Evolutionary conservation across 2,113 vertebrate species (phyloP), one percentile per base, ranked within the genome.

Genomic region (Steatornis caripensis): DNA sequence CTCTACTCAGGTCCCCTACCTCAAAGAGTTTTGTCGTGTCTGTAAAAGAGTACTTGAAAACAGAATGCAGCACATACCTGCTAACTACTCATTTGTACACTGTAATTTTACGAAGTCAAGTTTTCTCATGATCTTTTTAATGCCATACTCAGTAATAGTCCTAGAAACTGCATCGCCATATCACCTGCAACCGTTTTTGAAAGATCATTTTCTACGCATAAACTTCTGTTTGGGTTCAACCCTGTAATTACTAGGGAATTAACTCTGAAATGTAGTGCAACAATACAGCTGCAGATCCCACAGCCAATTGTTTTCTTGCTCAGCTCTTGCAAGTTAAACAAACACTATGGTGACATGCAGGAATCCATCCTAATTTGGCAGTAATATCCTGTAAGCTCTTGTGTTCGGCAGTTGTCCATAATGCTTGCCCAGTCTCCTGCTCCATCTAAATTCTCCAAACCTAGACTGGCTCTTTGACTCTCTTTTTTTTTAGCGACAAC

Each of bases 1-100:
- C 54, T 82, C 75, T 84, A 69, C 43, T 93, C 65, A 95, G 12
- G 43, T 93, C 64, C 91, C 87, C 94, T 96, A 93, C 90, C 94
- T 95, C 97, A 86, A 86, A 96, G 92, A 92, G 89, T 92, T 97
- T 97, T 96, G 94, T 95, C 97, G 76, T 87, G 98, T 99, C 99
- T 99, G 99, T 99, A 99, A 99, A 99, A 98, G 99, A 99, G 98
- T 98, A 99, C 98, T 97, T 94, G 98, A 98, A 98, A 98, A 98
- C 98, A 97, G 89, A 96, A 97, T 36, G 84, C 71, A 81, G 76
- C 57, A 58, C 32, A 1, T 58, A 84, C 49, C 80, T 89, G 69
- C 94, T 58, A 60, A 34, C 88, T 78, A n/a, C 37, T 89, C 39
- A 23, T 68, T 80, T 71, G 55, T 71, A 85, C 24, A 15, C 49